These are phyloP conservation scores for Melanchra persicariae DNA, from an alignment of 2,888 invertebrate genomes.

Conservation along the genomic window DNA sequence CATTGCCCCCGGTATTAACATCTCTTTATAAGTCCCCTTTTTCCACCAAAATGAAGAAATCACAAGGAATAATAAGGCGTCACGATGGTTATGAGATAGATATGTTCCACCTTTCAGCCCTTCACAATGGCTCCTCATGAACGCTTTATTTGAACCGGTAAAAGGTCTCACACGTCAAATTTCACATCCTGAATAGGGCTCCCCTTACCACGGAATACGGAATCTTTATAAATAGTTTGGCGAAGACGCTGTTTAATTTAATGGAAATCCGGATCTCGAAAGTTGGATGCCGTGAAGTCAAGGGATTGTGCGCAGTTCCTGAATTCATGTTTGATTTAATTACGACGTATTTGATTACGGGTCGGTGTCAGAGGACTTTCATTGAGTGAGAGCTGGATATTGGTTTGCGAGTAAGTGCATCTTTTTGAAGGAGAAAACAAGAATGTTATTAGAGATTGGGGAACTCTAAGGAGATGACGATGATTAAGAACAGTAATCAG, in stretches of 20 bases:
- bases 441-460: neutral
- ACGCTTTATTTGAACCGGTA: constrained; percentile 78
- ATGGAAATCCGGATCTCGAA: constrained; percentile 83
- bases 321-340: constrained; percentile 82
- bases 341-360: constrained; percentile 73
- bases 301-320: constrained; percentile 78
- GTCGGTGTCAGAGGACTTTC: constrained; percentile 57
- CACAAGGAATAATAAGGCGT: constrained; percentile 83
- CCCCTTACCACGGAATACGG: constrained; percentile 84
- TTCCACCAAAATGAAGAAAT: constrained; percentile 78
- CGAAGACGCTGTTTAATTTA: constrained; percentile 88
- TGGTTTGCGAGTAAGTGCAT: neutral
- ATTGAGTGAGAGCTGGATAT: constrained; percentile 25
- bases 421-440: neutral
- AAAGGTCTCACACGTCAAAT: constrained; percentile 89
- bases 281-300: constrained; percentile 84
- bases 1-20: constrained; percentile 42
- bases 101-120: constrained; percentile 78
- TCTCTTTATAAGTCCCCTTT: constrained; percentile 68
- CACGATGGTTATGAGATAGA: constrained; percentile 82
- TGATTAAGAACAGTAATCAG: too few relatives aligned
- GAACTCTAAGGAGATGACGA: neutral
- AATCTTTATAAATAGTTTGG: constrained; percentile 90
- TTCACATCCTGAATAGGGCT: constrained; percentile 87
- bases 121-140: constrained; percentile 77